Conservation (phyloP, 2,113 vertebrate species). For the Emberiza fucata region DNA sequence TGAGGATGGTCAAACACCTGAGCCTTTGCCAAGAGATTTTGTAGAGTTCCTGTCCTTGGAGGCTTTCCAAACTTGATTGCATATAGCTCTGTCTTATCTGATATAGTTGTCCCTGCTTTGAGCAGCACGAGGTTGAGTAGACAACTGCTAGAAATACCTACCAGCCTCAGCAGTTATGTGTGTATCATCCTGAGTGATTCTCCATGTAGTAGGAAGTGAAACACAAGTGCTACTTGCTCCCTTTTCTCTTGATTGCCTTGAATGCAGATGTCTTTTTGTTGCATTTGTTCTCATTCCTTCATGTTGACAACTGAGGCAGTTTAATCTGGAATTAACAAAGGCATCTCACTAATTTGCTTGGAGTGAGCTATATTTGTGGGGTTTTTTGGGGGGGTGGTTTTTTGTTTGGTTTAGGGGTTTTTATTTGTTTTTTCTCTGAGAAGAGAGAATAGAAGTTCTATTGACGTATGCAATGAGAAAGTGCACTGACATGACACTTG, state of each 20-base stretch:
- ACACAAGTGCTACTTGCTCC: not conserved
- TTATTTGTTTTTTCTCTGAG: not conserved
- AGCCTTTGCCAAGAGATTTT: not conserved
- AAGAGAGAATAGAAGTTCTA: not conserved
- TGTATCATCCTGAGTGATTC: not conserved
- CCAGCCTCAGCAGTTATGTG: not conserved
- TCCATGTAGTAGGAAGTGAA: not conserved
- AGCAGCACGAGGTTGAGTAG: not conserved
- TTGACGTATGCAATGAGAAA: not conserved
- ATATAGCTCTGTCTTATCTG: not conserved
- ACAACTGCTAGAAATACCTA: not conserved
- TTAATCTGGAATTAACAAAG: not conserved
- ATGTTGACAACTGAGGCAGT: not conserved
- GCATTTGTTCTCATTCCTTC: not conserved
- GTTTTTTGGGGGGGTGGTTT: fast-evolving
- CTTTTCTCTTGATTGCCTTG: not conserved
- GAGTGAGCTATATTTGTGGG: not conserved
- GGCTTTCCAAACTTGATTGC: not conserved
- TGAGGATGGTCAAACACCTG: not conserved
- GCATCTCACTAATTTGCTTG: not conserved
- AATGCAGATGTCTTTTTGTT: not conserved
- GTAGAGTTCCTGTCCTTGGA: not conserved
- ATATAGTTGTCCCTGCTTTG: not conserved
- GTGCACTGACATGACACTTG: no score
- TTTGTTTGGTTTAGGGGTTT: not conserved